Conservation (phyloP, 2,888 invertebrate species). For the Noctua comes region DNA sequence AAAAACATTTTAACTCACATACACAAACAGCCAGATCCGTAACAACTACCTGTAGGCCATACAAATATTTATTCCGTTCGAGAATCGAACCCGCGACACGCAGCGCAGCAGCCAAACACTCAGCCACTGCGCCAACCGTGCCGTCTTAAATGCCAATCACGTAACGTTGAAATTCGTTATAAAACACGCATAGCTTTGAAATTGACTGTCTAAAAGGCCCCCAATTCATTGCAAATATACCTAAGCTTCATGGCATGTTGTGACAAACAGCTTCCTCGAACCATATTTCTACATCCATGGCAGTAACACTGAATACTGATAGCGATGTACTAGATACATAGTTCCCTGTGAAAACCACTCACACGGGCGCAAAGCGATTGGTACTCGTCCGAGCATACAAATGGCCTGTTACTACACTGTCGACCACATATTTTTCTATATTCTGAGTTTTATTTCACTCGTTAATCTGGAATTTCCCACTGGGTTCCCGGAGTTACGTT, state of each 20-base stretch:
- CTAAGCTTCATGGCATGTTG: background rate
- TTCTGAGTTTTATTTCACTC: conserved; percentile 50
- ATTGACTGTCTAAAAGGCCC: background rate
- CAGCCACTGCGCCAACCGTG: background rate
- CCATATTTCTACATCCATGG: conserved; percentile 3
- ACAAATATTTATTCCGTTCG: background rate
- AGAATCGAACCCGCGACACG: background rate
- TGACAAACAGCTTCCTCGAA: background rate
- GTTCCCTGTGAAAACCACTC: conserved; percentile 27
- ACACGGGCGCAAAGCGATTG: conserved; percentile 39
- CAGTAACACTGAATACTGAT: conserved; percentile 37
- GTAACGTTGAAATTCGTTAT: background rate
- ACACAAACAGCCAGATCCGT: background rate
- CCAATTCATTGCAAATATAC: background rate
- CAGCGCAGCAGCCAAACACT: background rate
- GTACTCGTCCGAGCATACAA: conserved; percentile 53
- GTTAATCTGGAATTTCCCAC: conserved; percentile 47
- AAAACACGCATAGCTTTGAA: background rate
- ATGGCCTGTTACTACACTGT: conserved; percentile 36
- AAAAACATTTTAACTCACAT: background rate
- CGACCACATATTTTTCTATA: conserved; percentile 44
- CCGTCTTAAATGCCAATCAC: background rate
- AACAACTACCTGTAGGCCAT: background rate
- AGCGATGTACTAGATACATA: conserved; percentile 24
- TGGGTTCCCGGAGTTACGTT: conserved; percentile 13